These are phyloP conservation scores for Actenoides hombroni DNA, from an alignment of 2,113 vertebrate species.

Conservation along the genomic window DNA sequence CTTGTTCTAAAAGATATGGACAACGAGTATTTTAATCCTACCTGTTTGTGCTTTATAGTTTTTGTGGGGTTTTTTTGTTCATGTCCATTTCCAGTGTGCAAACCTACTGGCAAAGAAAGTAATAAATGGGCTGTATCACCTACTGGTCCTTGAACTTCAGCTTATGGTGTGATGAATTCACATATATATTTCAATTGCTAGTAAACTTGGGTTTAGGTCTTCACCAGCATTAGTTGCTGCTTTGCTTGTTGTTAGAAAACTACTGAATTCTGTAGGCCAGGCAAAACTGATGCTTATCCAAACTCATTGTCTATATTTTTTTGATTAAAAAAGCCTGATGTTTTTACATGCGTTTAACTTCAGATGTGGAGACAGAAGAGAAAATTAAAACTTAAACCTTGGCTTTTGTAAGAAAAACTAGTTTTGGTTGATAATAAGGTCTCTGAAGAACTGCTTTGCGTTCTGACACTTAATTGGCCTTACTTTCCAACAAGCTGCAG, in stretches of 20 bases:
- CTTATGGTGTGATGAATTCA: not conserved
- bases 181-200: not conserved
- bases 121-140: not conserved
- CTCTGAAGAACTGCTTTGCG: not conserved
- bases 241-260: not conserved
- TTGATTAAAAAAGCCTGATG: accelerated
- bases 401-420: not conserved
- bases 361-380: not conserved
- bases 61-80: not conserved
- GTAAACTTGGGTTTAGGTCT: not conserved
- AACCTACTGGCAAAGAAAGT: not conserved
- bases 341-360: not conserved
- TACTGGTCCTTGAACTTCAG: not conserved
- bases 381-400: not conserved
- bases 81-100: not conserved
- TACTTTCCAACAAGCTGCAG: not conserved
- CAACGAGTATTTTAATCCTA: not conserved
- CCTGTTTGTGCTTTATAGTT: not conserved
- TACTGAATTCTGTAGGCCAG: not conserved
- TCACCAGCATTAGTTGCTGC: not conserved
- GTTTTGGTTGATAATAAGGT: not conserved
- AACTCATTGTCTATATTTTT: not conserved
- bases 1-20: not conserved
- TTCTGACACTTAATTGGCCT: not conserved
- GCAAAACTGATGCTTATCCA: not conserved